These are phyloP conservation scores for Bradynema listronoti DNA, from an alignment of 1,140 invertebrate genomes.

Conservation along the genomic window DNA sequence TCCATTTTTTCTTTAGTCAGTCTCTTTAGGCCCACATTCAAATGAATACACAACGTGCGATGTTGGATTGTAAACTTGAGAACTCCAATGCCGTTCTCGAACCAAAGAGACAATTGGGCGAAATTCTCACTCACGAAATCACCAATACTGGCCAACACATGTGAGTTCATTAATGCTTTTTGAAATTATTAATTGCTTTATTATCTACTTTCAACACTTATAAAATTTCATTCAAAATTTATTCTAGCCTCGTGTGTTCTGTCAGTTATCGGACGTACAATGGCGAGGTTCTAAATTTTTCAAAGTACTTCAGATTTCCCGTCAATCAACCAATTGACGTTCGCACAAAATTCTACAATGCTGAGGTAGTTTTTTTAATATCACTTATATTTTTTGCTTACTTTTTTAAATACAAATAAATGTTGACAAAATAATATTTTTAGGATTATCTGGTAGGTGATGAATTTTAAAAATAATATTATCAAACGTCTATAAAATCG, in stretches of 20 bases:
- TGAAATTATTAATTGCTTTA: background rate
- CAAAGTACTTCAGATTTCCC: slow-evolving; percentile 97
- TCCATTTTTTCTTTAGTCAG: background rate
- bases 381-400: too few relatives aligned
- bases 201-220: background rate
- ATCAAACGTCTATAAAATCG: slow-evolving; percentile 17
- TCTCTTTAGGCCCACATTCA: slow-evolving; percentile 74
- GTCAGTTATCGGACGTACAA: slow-evolving; percentile 75
- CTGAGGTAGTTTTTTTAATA: slow-evolving; percentile 64
- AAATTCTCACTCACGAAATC: slow-evolving; percentile 93
- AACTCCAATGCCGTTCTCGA: slow-evolving; percentile 65
- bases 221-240: slow-evolving; percentile 11
- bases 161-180: slow-evolving; percentile 61
- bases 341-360: slow-evolving; percentile 95
- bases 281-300: slow-evolving; percentile 62
- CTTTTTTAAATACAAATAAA: slow-evolving; percentile 20
- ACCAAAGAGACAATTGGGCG: slow-evolving; percentile 79
- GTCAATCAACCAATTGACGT: slow-evolving; percentile 94
- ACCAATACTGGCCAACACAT: slow-evolving; percentile 95
- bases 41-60: slow-evolving; percentile 72
- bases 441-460: slow-evolving; percentile 58
- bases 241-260: slow-evolving; percentile 81
- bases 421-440: slow-evolving; percentile 19
- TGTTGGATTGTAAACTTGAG: slow-evolving; percentile 64
- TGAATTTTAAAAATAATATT: too few relatives aligned